These are phyloP conservation scores for Ophioninae sp. DNA, from an alignment of 2,888 invertebrate species.

Conservation along the genomic window DNA sequence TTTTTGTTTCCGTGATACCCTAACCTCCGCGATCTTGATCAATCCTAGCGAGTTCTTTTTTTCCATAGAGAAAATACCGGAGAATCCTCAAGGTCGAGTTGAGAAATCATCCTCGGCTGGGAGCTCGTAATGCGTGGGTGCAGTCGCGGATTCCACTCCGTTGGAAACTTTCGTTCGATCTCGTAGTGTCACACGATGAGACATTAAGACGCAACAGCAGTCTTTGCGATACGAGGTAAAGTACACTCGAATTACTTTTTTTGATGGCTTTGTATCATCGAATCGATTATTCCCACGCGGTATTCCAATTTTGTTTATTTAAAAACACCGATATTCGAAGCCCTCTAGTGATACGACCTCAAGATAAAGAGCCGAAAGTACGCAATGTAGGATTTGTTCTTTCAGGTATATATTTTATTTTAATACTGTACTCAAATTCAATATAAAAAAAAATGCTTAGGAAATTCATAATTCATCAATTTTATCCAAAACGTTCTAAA, in stretches of 20 bases:
- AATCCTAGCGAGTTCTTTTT: conserved; percentile 28
- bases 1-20: conserved; percentile 1
- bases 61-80: conserved; percentile 11
- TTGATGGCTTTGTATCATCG: neutral
- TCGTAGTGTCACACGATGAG: neutral
- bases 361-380: neutral
- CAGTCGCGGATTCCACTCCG: conserved; percentile 36
- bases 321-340: neutral
- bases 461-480: too few species aligned
- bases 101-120: conserved; percentile 26
- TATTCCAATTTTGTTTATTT: neutral
- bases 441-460: too few species aligned
- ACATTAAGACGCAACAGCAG: neutral
- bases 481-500: too few species aligned
- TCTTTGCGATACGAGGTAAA: neutral
- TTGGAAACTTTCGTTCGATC: conserved; percentile 10
- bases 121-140: conserved; percentile 43
- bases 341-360: neutral
- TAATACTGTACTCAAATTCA: neutral
- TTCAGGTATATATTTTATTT: neutral
- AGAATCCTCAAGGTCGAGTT: conserved; percentile 56
- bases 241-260: neutral
- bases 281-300: neutral
- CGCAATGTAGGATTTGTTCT: neutral
- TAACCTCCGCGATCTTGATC: conserved; percentile 28